Percentiles rank a stretch among this genome's conserved stretches.
Evolutionary conservation across 2,797 vertebrate species (phyloP).

Genomic region (Microcaecilia unicolor): DNA sequence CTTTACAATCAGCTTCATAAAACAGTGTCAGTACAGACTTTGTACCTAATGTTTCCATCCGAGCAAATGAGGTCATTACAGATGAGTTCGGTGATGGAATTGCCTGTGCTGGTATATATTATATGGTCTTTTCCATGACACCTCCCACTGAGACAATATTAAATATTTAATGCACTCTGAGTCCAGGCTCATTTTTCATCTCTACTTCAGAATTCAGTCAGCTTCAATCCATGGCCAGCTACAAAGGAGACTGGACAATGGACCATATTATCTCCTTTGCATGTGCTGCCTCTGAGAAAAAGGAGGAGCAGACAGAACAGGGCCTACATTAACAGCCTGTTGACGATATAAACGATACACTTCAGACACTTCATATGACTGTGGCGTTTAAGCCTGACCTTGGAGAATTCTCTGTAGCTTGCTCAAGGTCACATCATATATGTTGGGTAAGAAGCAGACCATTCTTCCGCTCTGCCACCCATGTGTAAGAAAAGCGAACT

Average conservation of each 20-base stretch:
- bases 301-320: too few species aligned
- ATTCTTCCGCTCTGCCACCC: too few species aligned
- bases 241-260: constrained; percentile 37
- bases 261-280: too few species aligned
- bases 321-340: too few species aligned
- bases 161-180: constrained; percentile 64
- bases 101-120: constrained; percentile 63
- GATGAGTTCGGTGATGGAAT: constrained; percentile 57
- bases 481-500: too few species aligned
- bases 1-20: constrained; percentile 18
- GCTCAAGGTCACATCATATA: too few species aligned
- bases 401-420: too few species aligned
- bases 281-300: too few species aligned
- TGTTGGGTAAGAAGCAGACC: too few species aligned
- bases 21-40: constrained; percentile 11
- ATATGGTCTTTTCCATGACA: constrained; percentile 64
- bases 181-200: constrained; percentile 61
- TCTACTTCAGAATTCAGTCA: constrained; percentile 50
- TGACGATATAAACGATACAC: too few species aligned
- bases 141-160: constrained; percentile 69
- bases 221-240: constrained; percentile 45
- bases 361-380: too few species aligned
- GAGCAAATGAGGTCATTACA: constrained; percentile 65
- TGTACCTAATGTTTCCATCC: constrained; percentile 55
- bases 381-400: too few species aligned